Evolutionary conservation across 2,797 vertebrate genomes (phyloP).

Genomic region (Acanthurus leucopareius): DNA sequence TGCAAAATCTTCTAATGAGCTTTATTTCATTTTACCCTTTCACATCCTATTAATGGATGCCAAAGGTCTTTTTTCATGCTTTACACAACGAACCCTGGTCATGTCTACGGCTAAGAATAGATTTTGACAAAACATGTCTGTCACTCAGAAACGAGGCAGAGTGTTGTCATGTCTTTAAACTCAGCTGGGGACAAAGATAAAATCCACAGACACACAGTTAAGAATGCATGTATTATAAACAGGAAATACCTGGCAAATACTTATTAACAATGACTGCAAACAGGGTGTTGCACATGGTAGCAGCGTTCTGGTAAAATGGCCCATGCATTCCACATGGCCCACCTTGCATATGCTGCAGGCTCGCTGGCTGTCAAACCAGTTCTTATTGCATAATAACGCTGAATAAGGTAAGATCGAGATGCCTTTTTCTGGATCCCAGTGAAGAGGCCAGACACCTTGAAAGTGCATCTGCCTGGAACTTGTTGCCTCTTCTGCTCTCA

Average conservation of each 20-base stretch:
- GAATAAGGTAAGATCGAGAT: constrained; percentile 39
- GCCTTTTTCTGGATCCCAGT: constrained; percentile 21
- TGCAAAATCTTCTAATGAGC: background rate
- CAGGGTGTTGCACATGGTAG: constrained; percentile 6
- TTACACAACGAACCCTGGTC: constrained; percentile 32
- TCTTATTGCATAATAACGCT: constrained; percentile 68
- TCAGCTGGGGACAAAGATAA: background rate
- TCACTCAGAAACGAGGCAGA: constrained; percentile 24
- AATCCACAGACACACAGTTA: background rate
- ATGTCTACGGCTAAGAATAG: constrained; percentile 57
- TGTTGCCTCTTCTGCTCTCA: constrained; percentile 38
- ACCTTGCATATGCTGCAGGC: constrained; percentile 61
- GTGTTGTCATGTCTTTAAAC: constrained; percentile 8
- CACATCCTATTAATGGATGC: constrained; percentile 15
- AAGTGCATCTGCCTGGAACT: constrained; percentile 1
- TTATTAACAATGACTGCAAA: constrained; percentile 1
- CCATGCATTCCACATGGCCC: constrained; percentile 65
- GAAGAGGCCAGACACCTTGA: constrained; percentile 30
- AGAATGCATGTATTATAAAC: background rate
- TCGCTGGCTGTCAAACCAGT: constrained; percentile 75
- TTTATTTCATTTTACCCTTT: constrained; percentile 39
- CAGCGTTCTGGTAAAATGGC: constrained; percentile 9
- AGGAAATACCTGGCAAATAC: constrained; percentile 17
- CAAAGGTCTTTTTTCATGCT: constrained; percentile 13
- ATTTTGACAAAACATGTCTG: constrained; percentile 16